Percentiles rank a stretch among this genome's conserved stretches.
phyloP scores from a whole-genome alignment of 2,797 vertebrate species.

The Acipenser ruthenus region DNA sequence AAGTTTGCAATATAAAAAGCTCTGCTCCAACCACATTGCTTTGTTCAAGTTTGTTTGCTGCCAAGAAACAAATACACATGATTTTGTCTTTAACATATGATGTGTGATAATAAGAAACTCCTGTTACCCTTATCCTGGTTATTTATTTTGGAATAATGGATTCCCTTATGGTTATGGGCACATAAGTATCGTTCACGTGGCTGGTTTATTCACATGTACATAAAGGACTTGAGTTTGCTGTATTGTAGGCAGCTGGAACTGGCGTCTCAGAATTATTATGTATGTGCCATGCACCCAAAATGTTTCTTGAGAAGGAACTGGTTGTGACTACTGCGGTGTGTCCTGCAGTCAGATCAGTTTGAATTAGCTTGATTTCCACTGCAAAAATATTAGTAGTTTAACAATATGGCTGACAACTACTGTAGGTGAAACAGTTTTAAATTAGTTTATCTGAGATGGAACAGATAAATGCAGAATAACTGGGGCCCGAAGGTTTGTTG shows the following conservation, averaged over 20 bases:
- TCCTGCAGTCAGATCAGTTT: not conserved
- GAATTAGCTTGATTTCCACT: conserved; percentile 7
- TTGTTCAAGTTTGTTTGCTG: conserved; percentile 37
- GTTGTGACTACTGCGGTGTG: too few species aligned
- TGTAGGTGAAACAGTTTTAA: too few species aligned
- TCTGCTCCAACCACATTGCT: not conserved
- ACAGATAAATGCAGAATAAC: too few species aligned
- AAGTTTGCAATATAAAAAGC: conserved; percentile 4
- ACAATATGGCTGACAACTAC: not conserved
- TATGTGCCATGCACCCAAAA: too few species aligned
- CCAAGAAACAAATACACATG: conserved; percentile 61
- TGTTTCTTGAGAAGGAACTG: too few species aligned
- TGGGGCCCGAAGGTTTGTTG: too few species aligned
- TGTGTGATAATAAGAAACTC: conserved; percentile 80
- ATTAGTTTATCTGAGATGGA: too few species aligned
- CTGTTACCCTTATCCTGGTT: conserved; percentile 61
- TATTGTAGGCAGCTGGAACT: conserved; percentile 14
- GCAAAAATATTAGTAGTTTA: not conserved
- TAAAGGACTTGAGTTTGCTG: conserved; percentile 23
- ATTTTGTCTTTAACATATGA: conserved; percentile 70
- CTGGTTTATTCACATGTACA: conserved; percentile 28
- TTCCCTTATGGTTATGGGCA: conserved; percentile 46
- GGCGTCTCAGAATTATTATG: not conserved
- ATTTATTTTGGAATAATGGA: conserved; percentile 66
- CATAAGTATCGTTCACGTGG: conserved; percentile 56